phyloP scores from a whole-genome alignment of 1,140 invertebrate genomes.

The Habropoda laboriosa region DNA sequence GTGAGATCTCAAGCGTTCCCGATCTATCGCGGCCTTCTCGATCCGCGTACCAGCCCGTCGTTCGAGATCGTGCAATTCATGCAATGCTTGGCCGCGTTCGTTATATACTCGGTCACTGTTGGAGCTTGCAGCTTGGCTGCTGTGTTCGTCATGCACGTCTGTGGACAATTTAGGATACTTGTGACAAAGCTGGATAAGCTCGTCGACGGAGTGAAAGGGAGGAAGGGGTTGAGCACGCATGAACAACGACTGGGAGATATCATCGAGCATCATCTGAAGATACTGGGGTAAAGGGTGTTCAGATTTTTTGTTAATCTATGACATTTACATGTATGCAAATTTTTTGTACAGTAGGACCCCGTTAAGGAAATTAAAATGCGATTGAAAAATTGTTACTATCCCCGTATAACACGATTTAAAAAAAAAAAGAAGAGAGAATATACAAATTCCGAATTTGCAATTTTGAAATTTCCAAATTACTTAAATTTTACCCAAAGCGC shows the following conservation, averaged over 20 bases:
- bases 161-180: conserved; percentile 64
- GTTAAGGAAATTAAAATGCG: too few relatives aligned
- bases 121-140: conserved; percentile 59
- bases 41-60: conserved; percentile 45
- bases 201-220: not conserved
- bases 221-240: not conserved
- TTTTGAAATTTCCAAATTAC: too few relatives aligned
- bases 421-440: too few relatives aligned
- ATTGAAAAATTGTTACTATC: too few relatives aligned
- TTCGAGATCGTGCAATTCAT: conserved; percentile 61
- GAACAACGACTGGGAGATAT: conserved; percentile 48
- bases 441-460: too few relatives aligned
- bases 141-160: conserved; percentile 62
- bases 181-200: conserved; percentile 44
- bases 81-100: conserved; percentile 54
- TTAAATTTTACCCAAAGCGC: too few relatives aligned
- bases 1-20: conserved; percentile 49
- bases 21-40: conserved; percentile 47
- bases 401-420: too few relatives aligned
- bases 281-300: conserved; percentile 51
- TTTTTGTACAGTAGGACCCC: too few relatives aligned
- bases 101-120: conserved; percentile 56
- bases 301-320: not conserved
- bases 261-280: conserved; percentile 66
- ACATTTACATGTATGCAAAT: too few relatives aligned